Percentiles rank a stretch among this genome's conserved stretches.
Evolutionary conservation across 92 coral and sea anemone species (phyloP).

Genomic region (Epizoanthus scotinus): DNA sequence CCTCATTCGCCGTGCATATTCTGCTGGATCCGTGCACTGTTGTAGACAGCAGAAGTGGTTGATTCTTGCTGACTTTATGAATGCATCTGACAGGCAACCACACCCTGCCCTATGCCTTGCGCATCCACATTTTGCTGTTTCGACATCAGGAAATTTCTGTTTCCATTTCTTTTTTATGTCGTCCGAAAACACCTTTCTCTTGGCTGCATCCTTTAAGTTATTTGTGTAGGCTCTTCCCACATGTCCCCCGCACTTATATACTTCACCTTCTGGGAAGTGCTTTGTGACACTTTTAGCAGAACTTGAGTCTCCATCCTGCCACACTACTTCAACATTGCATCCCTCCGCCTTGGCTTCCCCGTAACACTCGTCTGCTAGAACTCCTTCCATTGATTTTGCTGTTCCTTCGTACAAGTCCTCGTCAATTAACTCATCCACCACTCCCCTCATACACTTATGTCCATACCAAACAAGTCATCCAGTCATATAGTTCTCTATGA

Average conservation of each 20-base stretch:
- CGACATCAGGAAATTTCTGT: slow-evolving; percentile 48
- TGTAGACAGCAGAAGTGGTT: slow-evolving; percentile 66
- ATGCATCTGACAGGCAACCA: slow-evolving; percentile 58
- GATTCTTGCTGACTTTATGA: slow-evolving; percentile 50
- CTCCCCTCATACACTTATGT: slow-evolving; percentile 64
- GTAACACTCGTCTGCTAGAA: slow-evolving; percentile 50
- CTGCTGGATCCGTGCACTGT: slow-evolving; percentile 45
- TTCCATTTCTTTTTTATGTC: slow-evolving; percentile 16
- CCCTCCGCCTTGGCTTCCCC: slow-evolving; percentile 48
- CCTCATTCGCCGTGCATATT: slow-evolving; percentile 51
- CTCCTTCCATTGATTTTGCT: slow-evolving; percentile 65
- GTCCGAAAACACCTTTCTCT: slow-evolving; percentile 49
- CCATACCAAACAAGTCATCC: slow-evolving; percentile 66
- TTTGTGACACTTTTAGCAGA: not conserved
- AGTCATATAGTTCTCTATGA: slow-evolving; percentile 50
- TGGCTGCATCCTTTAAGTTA: slow-evolving; percentile 46
- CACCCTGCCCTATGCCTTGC: slow-evolving; percentile 53
- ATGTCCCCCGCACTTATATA: slow-evolving; percentile 61
- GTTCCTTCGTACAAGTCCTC: slow-evolving; percentile 62
- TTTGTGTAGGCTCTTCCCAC: slow-evolving; percentile 56
- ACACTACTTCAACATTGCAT: slow-evolving; percentile 45
- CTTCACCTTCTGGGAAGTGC: not conserved
- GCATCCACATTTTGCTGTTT: slow-evolving; percentile 44
- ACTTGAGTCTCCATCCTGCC: slow-evolving; percentile 65
- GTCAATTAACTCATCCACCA: slow-evolving; percentile 47